Evolutionary conservation across 2,113 vertebrate genomes (phyloP), one percentile per base, ranked within the genome.

Genomic region (Myrmecophaga tridactyla): DNA sequence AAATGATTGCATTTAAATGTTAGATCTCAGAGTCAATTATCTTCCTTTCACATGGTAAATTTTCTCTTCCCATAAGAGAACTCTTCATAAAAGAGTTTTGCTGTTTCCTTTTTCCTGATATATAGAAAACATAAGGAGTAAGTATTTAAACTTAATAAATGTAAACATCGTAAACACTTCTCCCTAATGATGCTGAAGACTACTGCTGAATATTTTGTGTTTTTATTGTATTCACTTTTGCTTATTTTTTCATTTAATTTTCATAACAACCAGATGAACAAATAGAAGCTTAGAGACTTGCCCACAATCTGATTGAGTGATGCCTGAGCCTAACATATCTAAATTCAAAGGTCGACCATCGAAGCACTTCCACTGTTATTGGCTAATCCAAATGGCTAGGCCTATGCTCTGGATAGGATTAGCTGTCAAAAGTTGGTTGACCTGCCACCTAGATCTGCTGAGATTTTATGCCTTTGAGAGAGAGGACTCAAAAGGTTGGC

Each of bases 1-100:
- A 91, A 80, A 93, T 62, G 21, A 77, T 27, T 25, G 3, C 15
- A 80, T 89, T 83, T 92, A 96, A 95, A 83, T 69, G 4, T n/a
- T 62, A 72, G 39, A 48, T 18, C 23, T 75, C 10, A 65, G 36
- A 86, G 41, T 83, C 31, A 73, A 41, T 89, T 86, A 12, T 86
- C 4, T 89, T 77, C 36, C 63, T 95, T 97, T 86, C 60, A 70
- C 18, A 15, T 41, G 23, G 31, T 56, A 62, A 73, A 82, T 94
- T 62, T 72, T 86, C 39, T 78, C 62, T 75, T 92, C 18, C 18
- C 43, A 8, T 39, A 36, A 77, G 89, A 58, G 31, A 1, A 36
- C 84, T 88, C 18, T 84, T 58, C 15, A 72, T n/a, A n/a, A n/a
- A n/a, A 31, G 53, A 10, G 14, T 89, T 93, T 27, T 41, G 58